Evolutionary conservation across 2,888 invertebrate species (phyloP), one percentile per base, ranked within the genome.

Genomic region (Ellobium chinense): DNA sequence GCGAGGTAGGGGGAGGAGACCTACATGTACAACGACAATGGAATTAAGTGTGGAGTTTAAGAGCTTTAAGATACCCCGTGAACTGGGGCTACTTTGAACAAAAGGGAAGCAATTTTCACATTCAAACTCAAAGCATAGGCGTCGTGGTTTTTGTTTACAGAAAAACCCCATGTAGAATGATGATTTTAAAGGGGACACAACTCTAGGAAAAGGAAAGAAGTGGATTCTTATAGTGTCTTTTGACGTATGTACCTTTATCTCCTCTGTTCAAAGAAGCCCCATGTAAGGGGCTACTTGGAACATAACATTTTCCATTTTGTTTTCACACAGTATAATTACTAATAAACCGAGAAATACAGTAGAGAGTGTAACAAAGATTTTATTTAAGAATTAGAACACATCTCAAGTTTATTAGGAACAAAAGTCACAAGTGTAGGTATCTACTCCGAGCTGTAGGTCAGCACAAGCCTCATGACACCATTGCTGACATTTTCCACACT

Each of bases 401-500:
- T 46, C 46, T 46, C 18, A 18, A 46, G 46, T 46, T 7, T 12
- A 18, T 46, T 12, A 18, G 18, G 18, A 18, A 12, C 46, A 12
- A 9, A 62, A 62, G 24, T 18, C 7, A 9, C 7, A 31, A 65
- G 29, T 27, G 9, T 12, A 9, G 7, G 7, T 31, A 7, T 31
- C 34, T 5, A 65, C 29, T 34, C 29, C 31, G 9, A 12, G 12
- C 31, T 65, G 24, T 7, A 24, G 9, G 21, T 62, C 62, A 18
- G 65, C 31, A 12, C 29, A 65, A 12, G 65, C 65, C 29, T 65
- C 65, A 31, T 65, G 65, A 31, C 31, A 65, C 65, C 65, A 65
- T 18, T 31, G 27, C 9, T 24, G 65, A 21, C 65, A 34, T 65
- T 31, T 65, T 21, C 21, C 29, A 29, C 65, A 65, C 65, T 31